Evolutionary conservation across 2,888 invertebrate species (phyloP), one percentile per base, ranked within the genome.

Genomic region (Spodoptera littoralis): DNA sequence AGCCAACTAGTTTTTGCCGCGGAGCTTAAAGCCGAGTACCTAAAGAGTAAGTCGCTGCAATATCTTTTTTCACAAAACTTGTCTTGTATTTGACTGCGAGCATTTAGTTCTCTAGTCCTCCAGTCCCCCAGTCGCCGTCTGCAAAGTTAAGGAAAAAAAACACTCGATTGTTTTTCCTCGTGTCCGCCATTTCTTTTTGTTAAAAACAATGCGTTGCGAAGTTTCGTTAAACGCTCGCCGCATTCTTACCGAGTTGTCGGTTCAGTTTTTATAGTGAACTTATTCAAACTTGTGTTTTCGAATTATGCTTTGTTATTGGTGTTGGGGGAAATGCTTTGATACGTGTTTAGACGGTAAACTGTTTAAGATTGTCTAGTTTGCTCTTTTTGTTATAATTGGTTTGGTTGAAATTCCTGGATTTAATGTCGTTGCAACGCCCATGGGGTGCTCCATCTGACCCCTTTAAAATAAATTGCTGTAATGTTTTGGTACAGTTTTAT

Each of bases 121-220:
- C 36, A 30, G 30, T 30, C 30, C 30, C 30, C 30, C 30, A 30
- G 30, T 48, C 63, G 63, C 53, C 47, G 73, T 67, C 71, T 72
- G 63, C 46, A 45, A 68, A 73, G 73, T 73, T 73, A 30, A 43
- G 41, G 46, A 13, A 13, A 44, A 70, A 18, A 70, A 67, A 74
- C 51, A 45, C 64, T 22, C 18, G 47, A 75, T 75, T 75, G 63
- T 60, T 75, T 75, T 61, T 51, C 51, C 30, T 51, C 24, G 53
- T 55, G 60, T 54, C 52, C 47, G 47, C 60, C 62, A 64, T 65
- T 70, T 63, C 53, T 71, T 62, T 62, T 47, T 50, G 43, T 64
- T 70, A 8, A 27, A 60, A 64, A 75, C 72, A 72, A 75, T 70
- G 70, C 11, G 13, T 58, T 22, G 55, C 22, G 45, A 74, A 72